phyloP scores from a whole-genome alignment of 2,888 invertebrate genomes.

The Colostygia pectinataria region DNA sequence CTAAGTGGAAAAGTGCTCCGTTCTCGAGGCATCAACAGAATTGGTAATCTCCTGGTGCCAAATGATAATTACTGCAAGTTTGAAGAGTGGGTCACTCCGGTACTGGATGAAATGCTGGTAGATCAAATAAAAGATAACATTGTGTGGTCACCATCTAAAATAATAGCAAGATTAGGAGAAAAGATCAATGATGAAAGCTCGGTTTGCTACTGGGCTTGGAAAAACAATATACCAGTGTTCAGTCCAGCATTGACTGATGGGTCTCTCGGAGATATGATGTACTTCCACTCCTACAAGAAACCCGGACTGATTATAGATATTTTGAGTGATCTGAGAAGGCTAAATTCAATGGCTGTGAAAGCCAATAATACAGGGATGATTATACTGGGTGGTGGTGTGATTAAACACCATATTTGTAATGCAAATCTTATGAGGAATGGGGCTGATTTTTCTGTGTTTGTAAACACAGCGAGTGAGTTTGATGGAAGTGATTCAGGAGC shows the following conservation, averaged over 20 bases:
- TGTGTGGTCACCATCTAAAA: slow-evolving; percentile 92
- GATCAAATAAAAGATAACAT: slow-evolving; percentile 90
- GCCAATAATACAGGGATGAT: slow-evolving; percentile 97
- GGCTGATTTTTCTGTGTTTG: slow-evolving; percentile 96
- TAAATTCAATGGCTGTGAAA: slow-evolving; percentile 97
- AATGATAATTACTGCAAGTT: slow-evolving; percentile 99
- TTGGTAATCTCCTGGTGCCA: slow-evolving; percentile 95
- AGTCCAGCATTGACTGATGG: slow-evolving; percentile 99
- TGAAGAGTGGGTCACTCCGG: slow-evolving; percentile 98
- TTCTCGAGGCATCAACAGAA: slow-evolving; percentile 93
- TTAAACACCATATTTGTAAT: slow-evolving; percentile 99
- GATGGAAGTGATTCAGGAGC: slow-evolving; percentile 99
- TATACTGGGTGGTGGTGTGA: slow-evolving; percentile 96
- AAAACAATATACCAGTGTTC: slow-evolving; percentile 98
- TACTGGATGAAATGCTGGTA: slow-evolving; percentile 93
- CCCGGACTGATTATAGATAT: slow-evolving; percentile 97
- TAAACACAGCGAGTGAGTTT: slow-evolving; percentile 97
- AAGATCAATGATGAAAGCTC: slow-evolving; percentile 95
- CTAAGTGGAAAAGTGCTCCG: slow-evolving; percentile 91
- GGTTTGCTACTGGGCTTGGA: slow-evolving; percentile 98
- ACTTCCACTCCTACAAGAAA: slow-evolving; percentile 96
- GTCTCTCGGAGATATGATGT: slow-evolving; percentile 99
- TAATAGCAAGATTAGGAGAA: slow-evolving; percentile 89
- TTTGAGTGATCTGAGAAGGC: slow-evolving; percentile 92
- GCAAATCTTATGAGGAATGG: slow-evolving; percentile 99